Evolutionary conservation across 1,140 invertebrate genomes (phyloP).

Genomic region (Drosophila asahinai): DNA sequence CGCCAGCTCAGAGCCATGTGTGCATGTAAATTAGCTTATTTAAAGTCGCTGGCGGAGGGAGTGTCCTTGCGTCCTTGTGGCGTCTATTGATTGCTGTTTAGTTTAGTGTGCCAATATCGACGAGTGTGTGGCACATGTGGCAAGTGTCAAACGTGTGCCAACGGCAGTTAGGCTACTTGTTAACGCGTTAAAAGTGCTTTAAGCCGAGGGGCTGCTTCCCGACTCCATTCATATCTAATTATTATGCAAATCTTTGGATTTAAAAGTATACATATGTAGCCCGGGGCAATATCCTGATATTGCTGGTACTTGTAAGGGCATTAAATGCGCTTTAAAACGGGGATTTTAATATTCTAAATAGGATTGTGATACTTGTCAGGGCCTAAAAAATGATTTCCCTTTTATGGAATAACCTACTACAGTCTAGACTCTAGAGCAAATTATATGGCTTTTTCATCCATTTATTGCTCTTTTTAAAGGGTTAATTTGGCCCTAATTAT

Average conservation of each 20-base stretch:
- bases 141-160: slow-evolving; percentile 42
- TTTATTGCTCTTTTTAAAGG: background rate
- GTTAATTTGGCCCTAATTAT: background rate
- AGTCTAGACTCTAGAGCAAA: background rate
- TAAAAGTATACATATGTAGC: background rate
- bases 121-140: slow-evolving; percentile 23
- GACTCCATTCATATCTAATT: slow-evolving; percentile 18
- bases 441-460: background rate
- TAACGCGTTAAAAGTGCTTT: slow-evolving; percentile 5
- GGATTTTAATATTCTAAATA: background rate
- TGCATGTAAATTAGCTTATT: slow-evolving; percentile 77
- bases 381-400: background rate
- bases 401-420: background rate
- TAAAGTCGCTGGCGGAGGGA: slow-evolving; percentile 39
- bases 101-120: slow-evolving; percentile 47
- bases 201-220: background rate
- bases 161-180: slow-evolving; percentile 36
- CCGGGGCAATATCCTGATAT: slow-evolving; percentile 3
- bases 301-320: background rate
- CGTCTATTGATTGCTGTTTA: slow-evolving; percentile 70
- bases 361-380: background rate
- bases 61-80: slow-evolving; percentile 55
- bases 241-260: slow-evolving; percentile 10
- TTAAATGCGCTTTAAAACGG: background rate
- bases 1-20: slow-evolving; percentile 23